Percentiles rank a stretch among this genome's conserved stretches.
These are phyloP conservation scores for Mastomys coucha DNA, from an alignment of 2,113 vertebrate genomes.

Conservation along the genomic window DNA sequence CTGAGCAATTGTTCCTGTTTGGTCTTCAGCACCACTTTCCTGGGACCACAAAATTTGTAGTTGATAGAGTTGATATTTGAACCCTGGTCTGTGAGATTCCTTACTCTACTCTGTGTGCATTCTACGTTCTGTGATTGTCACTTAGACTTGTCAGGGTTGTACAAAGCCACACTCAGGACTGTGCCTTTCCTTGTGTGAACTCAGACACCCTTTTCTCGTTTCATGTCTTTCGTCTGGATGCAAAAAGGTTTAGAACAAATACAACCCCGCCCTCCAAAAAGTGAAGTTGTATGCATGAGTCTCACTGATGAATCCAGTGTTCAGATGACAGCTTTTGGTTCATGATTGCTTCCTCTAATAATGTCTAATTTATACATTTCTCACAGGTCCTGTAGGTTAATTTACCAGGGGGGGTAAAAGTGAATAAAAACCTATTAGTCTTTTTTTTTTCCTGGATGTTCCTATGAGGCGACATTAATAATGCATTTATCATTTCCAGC, in stretches of 20 bases:
- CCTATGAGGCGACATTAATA: slow-evolving; percentile 79
- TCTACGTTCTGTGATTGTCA: background rate
- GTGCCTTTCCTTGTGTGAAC: background rate
- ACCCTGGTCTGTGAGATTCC: background rate
- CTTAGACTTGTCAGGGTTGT: fast-evolving
- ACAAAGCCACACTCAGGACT: background rate
- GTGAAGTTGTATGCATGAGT: background rate
- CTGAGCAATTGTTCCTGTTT: background rate
- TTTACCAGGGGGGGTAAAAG: slow-evolving; percentile 52
- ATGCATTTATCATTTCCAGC: slow-evolving; percentile 69
- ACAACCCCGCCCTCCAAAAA: background rate
- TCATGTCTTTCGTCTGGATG: background rate
- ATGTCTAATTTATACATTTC: slow-evolving; percentile 71
- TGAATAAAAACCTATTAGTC: slow-evolving; percentile 66
- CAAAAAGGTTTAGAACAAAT: background rate
- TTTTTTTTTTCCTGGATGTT: slow-evolving; percentile 64
- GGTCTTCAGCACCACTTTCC: background rate
- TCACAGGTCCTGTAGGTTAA: slow-evolving; percentile 72
- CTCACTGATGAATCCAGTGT: slow-evolving; percentile 50
- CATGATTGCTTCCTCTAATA: slow-evolving; percentile 59
- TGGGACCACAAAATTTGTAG: background rate
- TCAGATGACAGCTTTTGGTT: slow-evolving; percentile 39
- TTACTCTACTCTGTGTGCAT: fast-evolving
- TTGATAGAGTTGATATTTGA: background rate
- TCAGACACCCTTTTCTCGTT: background rate